Percentiles rank a stretch among this genome's conserved stretches.
These are phyloP conservation scores for Eupsilia transversa DNA, from an alignment of 2,888 invertebrate species.

Conservation along the genomic window DNA sequence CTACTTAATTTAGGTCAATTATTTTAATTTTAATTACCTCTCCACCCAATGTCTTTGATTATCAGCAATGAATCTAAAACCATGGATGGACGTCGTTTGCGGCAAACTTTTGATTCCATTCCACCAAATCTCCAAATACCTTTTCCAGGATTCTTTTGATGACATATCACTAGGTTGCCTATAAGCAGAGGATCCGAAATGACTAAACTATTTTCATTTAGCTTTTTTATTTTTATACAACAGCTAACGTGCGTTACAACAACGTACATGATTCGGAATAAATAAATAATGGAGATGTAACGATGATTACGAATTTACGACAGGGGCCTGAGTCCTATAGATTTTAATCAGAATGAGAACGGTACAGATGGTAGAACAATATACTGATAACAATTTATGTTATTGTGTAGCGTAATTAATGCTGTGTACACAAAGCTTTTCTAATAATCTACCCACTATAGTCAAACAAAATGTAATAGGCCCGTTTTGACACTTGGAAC, in stretches of 20 bases:
- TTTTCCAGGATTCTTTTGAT: conserved; percentile 72
- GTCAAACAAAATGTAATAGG: too few species aligned
- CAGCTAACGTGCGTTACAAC: conserved; percentile 61
- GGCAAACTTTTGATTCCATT: conserved; percentile 86
- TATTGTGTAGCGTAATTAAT: conserved; percentile 25
- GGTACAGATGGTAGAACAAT: conserved; percentile 66
- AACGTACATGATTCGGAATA: conserved; percentile 47
- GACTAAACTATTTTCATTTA: conserved; percentile 22
- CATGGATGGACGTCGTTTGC: conserved; percentile 91
- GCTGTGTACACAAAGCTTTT: conserved; percentile 13
- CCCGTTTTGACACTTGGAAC: too few species aligned
- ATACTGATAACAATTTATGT: conserved; percentile 48
- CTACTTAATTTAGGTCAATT: neutral
- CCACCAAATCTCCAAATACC: conserved; percentile 87
- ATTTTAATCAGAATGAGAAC: conserved; percentile 75
- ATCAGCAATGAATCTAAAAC: conserved; percentile 92
- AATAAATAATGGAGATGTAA: conserved; percentile 59
- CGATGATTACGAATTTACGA: conserved; percentile 41
- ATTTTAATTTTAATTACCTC: conserved; percentile 82
- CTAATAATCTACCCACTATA: conserved; percentile 5
- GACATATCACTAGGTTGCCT: conserved; percentile 66
- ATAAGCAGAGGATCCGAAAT: conserved; percentile 19
- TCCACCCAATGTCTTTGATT: conserved; percentile 92
- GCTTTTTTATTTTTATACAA: conserved; percentile 57
- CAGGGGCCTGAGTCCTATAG: conserved; percentile 61